phyloP scores from a whole-genome alignment of 2,888 invertebrate genomes.

The Stramonita haemastoma region DNA sequence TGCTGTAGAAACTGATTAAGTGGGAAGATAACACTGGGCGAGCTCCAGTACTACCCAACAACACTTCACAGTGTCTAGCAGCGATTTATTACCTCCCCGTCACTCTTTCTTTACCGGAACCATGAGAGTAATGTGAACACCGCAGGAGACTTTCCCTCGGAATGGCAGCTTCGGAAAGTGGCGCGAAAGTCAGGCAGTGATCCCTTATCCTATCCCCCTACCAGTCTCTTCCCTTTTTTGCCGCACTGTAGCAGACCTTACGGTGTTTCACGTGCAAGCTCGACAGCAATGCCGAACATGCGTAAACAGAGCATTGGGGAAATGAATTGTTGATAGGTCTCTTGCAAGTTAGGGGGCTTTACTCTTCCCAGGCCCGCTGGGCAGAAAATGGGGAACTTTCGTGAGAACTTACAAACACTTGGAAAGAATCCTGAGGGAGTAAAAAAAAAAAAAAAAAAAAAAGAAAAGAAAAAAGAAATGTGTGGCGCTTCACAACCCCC shows the following conservation, averaged over 20 bases:
- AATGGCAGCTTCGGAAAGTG: neutral
- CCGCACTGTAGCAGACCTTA: neutral
- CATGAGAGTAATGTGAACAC: neutral
- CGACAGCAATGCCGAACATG: conserved; percentile 6
- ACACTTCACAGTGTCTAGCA: neutral
- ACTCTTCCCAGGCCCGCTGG: neutral
- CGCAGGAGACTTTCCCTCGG: neutral
- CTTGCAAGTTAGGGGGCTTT: neutral
- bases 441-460: neutral
- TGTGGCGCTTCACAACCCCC: neutral
- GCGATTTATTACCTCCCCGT: neutral
- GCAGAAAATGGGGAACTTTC: neutral
- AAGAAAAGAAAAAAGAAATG: neutral
- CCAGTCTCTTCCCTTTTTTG: neutral
- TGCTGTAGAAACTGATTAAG: neutral
- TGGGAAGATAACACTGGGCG: too few species aligned
- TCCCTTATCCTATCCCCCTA: neutral
- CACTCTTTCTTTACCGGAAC: neutral
- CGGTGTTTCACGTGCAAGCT: neutral
- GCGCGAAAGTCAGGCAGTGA: neutral
- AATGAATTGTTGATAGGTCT: conserved; percentile 10
- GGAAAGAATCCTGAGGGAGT: neutral
- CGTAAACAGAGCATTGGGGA: conserved; percentile 7
- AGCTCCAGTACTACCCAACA: too few species aligned
- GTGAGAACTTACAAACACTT: neutral